Evolutionary conservation across 2,797 vertebrate species (phyloP).

Genomic region (Pseudochirops cupreus): DNA sequence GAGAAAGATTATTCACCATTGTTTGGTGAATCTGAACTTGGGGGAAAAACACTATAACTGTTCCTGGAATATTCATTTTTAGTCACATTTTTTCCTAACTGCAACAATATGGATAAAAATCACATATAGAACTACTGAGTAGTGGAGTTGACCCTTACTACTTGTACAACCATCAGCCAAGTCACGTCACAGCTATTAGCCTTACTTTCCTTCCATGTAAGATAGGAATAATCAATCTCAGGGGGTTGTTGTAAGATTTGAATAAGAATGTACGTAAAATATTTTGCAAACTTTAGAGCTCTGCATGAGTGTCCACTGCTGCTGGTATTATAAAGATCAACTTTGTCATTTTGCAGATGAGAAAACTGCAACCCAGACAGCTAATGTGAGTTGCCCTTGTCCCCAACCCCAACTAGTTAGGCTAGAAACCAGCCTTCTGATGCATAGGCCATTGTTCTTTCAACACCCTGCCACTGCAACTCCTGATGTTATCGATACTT

Average conservation of each 20-base stretch:
- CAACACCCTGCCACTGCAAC: neutral
- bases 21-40: conserved; percentile 11
- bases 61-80: neutral
- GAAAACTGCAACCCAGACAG: neutral
- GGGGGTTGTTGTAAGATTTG: neutral
- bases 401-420: neutral
- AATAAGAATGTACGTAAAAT: neutral
- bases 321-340: neutral
- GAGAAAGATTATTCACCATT: neutral
- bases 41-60: neutral
- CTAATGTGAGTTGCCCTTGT: neutral
- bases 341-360: neutral
- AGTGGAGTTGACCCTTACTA: neutral
- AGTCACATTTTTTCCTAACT: conserved; percentile 4
- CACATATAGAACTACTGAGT: neutral
- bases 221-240: neutral
- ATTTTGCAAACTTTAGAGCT: neutral
- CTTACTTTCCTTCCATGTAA: neutral
- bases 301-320: neutral
- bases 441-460: neutral
- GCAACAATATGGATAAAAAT: neutral
- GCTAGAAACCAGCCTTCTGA: neutral
- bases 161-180: neutral
- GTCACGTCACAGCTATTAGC: neutral
- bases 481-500: neutral